Base-by-base conservation (phyloP, 2,797 vertebrate genomes). In the Sebastes minor region DNA sequence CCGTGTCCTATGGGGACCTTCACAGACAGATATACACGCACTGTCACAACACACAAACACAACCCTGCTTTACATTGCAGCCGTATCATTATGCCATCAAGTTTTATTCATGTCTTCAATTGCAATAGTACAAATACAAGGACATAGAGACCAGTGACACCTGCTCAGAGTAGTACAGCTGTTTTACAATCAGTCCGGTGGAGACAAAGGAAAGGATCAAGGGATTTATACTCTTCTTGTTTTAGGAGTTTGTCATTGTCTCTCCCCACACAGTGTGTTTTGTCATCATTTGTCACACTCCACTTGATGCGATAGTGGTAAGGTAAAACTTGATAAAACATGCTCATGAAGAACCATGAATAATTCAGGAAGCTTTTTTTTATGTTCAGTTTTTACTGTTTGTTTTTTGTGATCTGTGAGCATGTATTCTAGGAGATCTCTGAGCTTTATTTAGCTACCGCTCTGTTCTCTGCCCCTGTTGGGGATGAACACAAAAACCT, bases 311-410 rank as follows among this genome's bases (percentile, higher is more conserved):
- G 38, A 86, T 53, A 70, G 76, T 28, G 61, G 62, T 12, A 75
- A 70, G 72, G 78, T 85, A 91, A 88, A 88, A 88, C 33, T 74
- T 85, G 64, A 84, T 76, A 56, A 82, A 86, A 78, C 67, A 81
- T 56, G 28, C 61, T 72, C 25, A 74, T 61, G 71, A 80, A 72
- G n/a, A 81, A 63, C 35, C 28, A 88, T 92, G 42, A 86, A 91
- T 91, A 86, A 90, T 91, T 88, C 75, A 90, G 11, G 5, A 20
- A 13, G 5, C 2, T 38, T 69, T 79, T 63, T 63, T 46, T 46
- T 46, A 13, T 23, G 32, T 18, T 59, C 56, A 1, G 60, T 33
- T 22, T 61, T 61, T 12, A n/a, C 3, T 62, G 18, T 83, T 83
- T 78, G 65, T 71, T 52, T 84, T 62, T 38, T 83, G 33, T 64